phyloP scores from a whole-genome alignment of 1,140 invertebrate genomes.

The Drosophila willistoni region DNA sequence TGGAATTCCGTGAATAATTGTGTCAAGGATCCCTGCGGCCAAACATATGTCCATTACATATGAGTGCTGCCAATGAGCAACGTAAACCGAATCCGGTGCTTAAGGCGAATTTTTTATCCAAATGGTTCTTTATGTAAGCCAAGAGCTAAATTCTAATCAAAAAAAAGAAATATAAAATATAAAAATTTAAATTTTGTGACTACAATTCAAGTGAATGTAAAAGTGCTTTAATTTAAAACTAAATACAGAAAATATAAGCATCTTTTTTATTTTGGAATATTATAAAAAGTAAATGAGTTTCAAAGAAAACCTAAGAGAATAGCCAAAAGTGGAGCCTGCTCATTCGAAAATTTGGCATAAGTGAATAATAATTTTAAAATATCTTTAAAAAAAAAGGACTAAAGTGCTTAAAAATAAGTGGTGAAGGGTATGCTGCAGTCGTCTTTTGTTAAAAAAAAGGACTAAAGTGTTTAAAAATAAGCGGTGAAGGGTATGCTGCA shows the following conservation, averaged over 20 bases:
- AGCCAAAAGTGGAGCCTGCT: too few species aligned
- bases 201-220: neutral
- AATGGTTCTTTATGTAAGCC: conserved; percentile 82
- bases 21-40: conserved; percentile 48
- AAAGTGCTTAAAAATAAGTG: too few species aligned
- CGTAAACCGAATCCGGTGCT: conserved; percentile 75
- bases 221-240: too few species aligned
- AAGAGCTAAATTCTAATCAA: too few species aligned
- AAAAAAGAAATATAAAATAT: too few species aligned
- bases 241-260: conserved; percentile 8
- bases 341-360: neutral
- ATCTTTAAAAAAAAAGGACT: too few species aligned
- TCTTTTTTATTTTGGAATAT: too few species aligned
- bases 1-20: conserved; percentile 18
- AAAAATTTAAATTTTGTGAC: neutral
- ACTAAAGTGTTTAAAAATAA: too few species aligned
- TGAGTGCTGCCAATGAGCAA: conserved; percentile 50
- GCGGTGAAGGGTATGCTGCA: neutral
- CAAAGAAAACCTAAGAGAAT: too few species aligned
- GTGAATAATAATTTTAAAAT: too few species aligned
- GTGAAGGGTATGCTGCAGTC: neutral
- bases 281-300: too few species aligned
- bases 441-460: conserved; percentile 3
- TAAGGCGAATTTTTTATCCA: conserved; percentile 76
- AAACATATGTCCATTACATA: conserved; percentile 31